Conservation (phyloP, 2,888 invertebrate genomes). For the Nasonia oneida region DNA sequence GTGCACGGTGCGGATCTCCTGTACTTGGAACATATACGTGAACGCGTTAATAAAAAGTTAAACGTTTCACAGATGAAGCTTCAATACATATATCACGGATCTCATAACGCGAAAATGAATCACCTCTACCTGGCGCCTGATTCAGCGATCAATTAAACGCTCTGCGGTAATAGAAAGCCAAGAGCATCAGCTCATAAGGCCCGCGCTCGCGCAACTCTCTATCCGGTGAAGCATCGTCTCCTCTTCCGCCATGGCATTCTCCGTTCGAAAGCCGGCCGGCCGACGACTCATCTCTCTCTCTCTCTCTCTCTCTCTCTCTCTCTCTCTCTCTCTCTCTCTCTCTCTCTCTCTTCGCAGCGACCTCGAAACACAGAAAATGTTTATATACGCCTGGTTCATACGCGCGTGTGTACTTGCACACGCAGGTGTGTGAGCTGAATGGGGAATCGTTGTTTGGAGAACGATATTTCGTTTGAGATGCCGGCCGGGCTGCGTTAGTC, state of each 20-base stretch:
- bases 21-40: no score
- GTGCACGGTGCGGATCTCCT: no score
- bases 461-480: neutral
- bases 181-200: neutral
- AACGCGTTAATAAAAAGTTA: no score
- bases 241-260: constrained; percentile 8
- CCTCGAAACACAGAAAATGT: constrained; percentile 58
- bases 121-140: neutral
- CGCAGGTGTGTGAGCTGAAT: neutral
- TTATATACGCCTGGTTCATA: neutral
- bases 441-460: neutral
- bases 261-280: constrained; percentile 38
- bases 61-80: no score
- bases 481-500: neutral
- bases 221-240: constrained; percentile 4
- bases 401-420: neutral
- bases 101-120: neutral
- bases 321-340: no score
- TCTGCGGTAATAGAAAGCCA: constrained; percentile 20
- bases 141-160: constrained; percentile 11
- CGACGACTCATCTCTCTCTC: constrained; percentile 35
- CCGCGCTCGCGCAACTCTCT: constrained; percentile 4
- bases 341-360: constrained; percentile 20
- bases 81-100: neutral
- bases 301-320: neutral